Evolutionary conservation across 2,797 vertebrate genomes (phyloP).

Genomic region (Hirundo rustica): DNA sequence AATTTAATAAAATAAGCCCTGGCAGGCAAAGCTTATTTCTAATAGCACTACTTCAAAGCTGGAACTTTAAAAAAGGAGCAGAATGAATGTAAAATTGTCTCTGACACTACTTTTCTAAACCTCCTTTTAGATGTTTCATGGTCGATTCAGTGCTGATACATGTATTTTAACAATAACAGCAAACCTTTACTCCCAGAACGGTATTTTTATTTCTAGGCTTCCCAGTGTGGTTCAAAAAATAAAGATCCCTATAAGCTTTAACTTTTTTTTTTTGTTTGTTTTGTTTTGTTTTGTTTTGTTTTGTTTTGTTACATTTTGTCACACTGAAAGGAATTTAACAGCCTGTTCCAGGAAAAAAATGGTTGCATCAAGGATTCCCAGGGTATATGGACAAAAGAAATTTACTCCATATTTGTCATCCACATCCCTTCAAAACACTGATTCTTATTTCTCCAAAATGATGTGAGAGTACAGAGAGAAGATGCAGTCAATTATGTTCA

Average conservation of each 20-base stretch:
- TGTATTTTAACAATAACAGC: background rate
- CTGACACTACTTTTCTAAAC: background rate
- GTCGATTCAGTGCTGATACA: background rate
- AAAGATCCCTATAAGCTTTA: background rate
- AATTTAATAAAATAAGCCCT: background rate
- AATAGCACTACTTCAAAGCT: background rate
- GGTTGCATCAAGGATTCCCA: background rate
- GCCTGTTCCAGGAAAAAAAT: background rate
- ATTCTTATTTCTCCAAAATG: background rate
- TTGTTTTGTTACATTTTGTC: background rate
- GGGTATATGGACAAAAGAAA: background rate
- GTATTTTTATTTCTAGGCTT: background rate
- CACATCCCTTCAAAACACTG: background rate
- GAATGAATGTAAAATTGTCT: background rate
- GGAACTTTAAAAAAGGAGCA: background rate
- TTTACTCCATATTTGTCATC: background rate
- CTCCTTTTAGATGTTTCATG: background rate
- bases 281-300: too few species aligned
- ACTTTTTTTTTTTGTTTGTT: too few species aligned
- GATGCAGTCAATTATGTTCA: background rate
- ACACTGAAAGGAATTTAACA: slow-evolving; percentile 2
- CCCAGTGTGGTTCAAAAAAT: background rate
- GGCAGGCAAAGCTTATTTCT: background rate
- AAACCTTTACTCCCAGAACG: background rate
- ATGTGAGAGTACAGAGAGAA: background rate